A percentile compares a stretch with the other conserved stretches of the same genome.
Conservation (phyloP, 35 echinoderm and acorn worm species). For the Lytechinus pictus region DNA sequence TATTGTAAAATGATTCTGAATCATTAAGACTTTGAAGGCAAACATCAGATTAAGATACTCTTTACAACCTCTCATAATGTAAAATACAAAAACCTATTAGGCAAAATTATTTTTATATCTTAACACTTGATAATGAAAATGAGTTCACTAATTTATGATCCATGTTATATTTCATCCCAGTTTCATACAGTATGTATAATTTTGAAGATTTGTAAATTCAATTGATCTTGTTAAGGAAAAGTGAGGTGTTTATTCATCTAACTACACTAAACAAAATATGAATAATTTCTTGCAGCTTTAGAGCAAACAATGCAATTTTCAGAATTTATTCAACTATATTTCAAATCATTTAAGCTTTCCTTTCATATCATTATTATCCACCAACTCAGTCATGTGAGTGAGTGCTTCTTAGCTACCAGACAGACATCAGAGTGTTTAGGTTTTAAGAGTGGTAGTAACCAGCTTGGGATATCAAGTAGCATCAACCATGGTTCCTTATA, state of each 20-base stretch:
- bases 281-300: not conserved
- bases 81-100: not conserved
- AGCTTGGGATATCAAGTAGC: conserved; percentile 1
- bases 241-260: no score
- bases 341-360: not conserved
- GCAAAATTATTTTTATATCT: not conserved
- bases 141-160: not conserved
- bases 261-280: no score
- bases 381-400: not conserved
- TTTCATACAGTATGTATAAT: not conserved
- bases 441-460: not conserved
- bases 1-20: not conserved
- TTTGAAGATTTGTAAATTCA: not conserved
- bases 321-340: not conserved
- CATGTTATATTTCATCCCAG: no score
- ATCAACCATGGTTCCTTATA: not conserved
- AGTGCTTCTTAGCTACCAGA: not conserved
- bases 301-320: not conserved
- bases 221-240: no score
- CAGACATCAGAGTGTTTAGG: not conserved
- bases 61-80: not conserved
- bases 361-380: not conserved
- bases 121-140: not conserved
- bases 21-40: not conserved
- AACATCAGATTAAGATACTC: not conserved